Base-by-base conservation (phyloP, 2,888 invertebrate species). In the Drosophila vallismaia region DNA sequence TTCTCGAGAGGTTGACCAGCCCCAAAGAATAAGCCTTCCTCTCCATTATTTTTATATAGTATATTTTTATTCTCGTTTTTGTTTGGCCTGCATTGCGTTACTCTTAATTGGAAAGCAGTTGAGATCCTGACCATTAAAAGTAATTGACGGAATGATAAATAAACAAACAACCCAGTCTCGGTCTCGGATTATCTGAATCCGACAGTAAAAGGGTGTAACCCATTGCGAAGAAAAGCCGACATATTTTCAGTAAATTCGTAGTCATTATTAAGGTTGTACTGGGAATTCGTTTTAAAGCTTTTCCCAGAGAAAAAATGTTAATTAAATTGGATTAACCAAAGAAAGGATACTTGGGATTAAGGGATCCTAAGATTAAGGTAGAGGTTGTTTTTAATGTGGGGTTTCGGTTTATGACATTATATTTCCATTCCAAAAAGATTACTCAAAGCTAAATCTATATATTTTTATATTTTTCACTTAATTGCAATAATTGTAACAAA, bases 71-170 rank as follows among this genome's bases (percentile, higher is more conserved):
- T 3, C 19, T 19, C 19, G 19, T 19, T 14, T 38, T 31, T 60
- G 45, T 26, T 38, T 29, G 33, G 26, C 45, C 60, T 55, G 81
- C 81, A 78, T 50, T 70, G 70, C 62, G 70, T 70, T 70, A 51
- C 59, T 76, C 62, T 81, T 81, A 81, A 81, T 81, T 81, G 82
- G 82, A 81, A 81, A 75, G 68, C 64, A 71, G 48, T 76, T 53
- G 64, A 81, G 58, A 75, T 78, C 68, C 28, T 44, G 50, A 31
- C 36, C 54, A 70, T 75, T 51, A 69, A 77, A 81, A 60, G 66
- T 71, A 77, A 74, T 73, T 77, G 85, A 79, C 82, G 75, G 84
- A 36, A 60, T 49, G 59, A 63, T 70, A 73, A 72, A 52, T 69
- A 79, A 75, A 77, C 55, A 48, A 63, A 36, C 29, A n/a, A 31